These are phyloP conservation scores for Gymnogyps californianus DNA, from an alignment of 2,113 vertebrate species.

Conservation along the genomic window DNA sequence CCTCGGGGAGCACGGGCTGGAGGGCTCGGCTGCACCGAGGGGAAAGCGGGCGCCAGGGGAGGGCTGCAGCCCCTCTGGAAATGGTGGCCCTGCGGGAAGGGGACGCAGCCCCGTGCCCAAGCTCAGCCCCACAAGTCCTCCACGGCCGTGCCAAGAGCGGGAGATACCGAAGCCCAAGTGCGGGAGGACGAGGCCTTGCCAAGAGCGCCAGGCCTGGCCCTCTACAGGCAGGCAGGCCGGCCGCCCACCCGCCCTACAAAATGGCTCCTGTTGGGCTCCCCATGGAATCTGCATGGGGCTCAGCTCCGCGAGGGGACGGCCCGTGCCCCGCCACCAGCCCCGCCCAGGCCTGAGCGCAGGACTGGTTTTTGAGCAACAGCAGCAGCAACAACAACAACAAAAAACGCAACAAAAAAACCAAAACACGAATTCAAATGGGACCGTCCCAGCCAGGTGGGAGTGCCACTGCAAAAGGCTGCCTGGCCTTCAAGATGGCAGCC, in stretches of 20 bases:
- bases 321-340: neutral
- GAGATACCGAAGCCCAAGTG: fast-evolving
- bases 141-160: fast-evolving
- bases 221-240: neutral
- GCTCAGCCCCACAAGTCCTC: neutral
- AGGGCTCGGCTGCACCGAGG: fast-evolving
- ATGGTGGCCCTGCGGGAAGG: fast-evolving
- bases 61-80: neutral
- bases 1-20: neutral
- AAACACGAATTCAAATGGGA: neutral
- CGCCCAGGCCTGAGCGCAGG: neutral
- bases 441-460: neutral
- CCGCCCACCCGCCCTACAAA: neutral
- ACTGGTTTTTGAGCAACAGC: neutral
- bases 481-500: neutral
- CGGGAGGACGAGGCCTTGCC: fast-evolving
- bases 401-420: neutral
- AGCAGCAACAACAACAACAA: neutral
- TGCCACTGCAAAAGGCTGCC: neutral
- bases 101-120: fast-evolving
- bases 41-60: fast-evolving
- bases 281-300: neutral
- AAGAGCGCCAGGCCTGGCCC: neutral
- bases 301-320: fast-evolving
- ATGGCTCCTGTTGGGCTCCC: neutral